A percentile compares a stretch with the other conserved stretches of the same genome.
These are phyloP conservation scores for Crypturellus undulatus DNA, from an alignment of 2,113 vertebrate species.

Conservation along the genomic window DNA sequence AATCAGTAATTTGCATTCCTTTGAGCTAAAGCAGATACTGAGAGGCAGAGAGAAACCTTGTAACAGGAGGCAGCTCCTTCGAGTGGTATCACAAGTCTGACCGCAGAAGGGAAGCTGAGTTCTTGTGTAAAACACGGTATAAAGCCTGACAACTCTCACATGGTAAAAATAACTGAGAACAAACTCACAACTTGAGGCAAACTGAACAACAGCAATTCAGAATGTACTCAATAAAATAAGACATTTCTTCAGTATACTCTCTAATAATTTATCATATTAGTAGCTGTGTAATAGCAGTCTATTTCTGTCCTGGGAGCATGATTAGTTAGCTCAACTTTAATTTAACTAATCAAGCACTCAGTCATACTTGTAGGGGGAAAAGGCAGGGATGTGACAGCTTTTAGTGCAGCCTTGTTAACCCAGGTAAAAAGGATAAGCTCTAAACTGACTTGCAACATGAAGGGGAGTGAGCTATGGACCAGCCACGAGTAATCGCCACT, in stretches of 20 bases:
- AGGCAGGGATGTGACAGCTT: neutral
- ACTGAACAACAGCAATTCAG: conserved; percentile 9
- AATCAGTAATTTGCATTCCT: conserved; percentile 6
- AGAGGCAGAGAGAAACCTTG: conserved; percentile 4
- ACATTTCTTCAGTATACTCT: neutral
- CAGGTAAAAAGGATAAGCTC: neutral
- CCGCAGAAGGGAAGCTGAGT: neutral
- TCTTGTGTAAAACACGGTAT: neutral
- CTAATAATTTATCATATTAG: neutral
- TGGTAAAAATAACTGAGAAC: conserved; percentile 27
- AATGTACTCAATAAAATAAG: neutral
- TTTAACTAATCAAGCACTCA: conserved; percentile 7
- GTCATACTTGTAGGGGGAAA: neutral
- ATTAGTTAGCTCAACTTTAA: neutral
- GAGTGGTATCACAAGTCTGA: neutral
- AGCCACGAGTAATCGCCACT: neutral
- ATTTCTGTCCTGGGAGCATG: neutral
- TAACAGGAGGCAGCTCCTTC: conserved; percentile 25
- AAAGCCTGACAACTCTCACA: conserved; percentile 29
- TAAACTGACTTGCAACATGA: neutral
- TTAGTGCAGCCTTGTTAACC: neutral
- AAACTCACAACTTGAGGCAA: conserved; percentile 14
- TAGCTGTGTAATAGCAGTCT: neutral
- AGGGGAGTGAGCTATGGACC: neutral
- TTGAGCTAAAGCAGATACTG: neutral